Percentiles rank a stretch among this genome's conserved stretches.
Conservation (phyloP, 2,113 vertebrate species). For the Bambusicola thoracicus region DNA sequence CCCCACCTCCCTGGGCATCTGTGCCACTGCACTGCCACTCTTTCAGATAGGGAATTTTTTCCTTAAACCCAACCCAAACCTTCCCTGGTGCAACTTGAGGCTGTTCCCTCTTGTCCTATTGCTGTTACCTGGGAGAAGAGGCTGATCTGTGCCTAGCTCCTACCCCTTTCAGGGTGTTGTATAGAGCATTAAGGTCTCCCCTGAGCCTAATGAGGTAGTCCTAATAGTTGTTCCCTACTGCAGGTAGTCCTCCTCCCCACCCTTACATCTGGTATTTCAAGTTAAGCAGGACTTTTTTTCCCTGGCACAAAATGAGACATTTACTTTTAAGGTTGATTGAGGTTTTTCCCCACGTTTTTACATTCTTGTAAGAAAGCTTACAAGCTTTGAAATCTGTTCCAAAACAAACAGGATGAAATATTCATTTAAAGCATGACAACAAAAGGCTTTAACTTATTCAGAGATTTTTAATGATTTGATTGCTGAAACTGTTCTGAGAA, state of each 20-base stretch:
- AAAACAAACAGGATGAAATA: background rate
- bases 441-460: background rate
- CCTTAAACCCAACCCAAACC: too few relatives aligned
- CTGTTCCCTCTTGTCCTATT: too few relatives aligned
- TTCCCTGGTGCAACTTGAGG: too few relatives aligned
- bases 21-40: too few relatives aligned
- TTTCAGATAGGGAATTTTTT: too few relatives aligned
- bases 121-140: too few relatives aligned
- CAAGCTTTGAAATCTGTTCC: background rate
- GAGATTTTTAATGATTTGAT: background rate
- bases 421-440: background rate
- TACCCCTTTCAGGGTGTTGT: too few relatives aligned
- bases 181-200: too few relatives aligned
- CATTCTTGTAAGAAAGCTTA: background rate
- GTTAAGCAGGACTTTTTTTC: background rate
- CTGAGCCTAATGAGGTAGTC: too few relatives aligned
- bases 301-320: background rate
- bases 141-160: too few relatives aligned
- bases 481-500: background rate
- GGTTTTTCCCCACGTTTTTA: fast-evolving
- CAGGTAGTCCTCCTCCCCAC: background rate
- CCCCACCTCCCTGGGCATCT: too few relatives aligned
- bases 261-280: background rate
- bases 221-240: background rate
- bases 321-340: background rate